Percentiles rank a stretch among this genome's conserved stretches.
These are phyloP conservation scores for Liparis tanakae DNA, from an alignment of 2,797 vertebrate species.

Conservation along the genomic window DNA sequence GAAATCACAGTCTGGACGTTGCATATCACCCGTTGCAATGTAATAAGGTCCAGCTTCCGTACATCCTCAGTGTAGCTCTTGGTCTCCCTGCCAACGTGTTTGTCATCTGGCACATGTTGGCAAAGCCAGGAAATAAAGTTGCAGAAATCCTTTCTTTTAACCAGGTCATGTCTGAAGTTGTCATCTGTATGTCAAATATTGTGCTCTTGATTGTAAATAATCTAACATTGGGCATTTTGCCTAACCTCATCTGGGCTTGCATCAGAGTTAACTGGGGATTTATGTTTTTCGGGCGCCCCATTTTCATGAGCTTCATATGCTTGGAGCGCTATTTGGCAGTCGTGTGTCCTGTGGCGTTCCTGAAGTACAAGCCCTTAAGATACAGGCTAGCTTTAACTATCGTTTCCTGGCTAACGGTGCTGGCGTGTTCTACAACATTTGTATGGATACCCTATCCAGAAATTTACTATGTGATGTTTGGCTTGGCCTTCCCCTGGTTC, in stretches of 20 bases:
- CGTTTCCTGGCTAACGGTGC: slow-evolving; percentile 3
- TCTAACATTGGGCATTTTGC: neutral
- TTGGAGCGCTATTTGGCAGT: slow-evolving; percentile 27
- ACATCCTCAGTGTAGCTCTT: slow-evolving; percentile 32
- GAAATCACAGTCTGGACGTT: slow-evolving; percentile 24
- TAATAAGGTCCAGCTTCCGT: slow-evolving; percentile 12
- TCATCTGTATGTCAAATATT: neutral
- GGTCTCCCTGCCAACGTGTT: slow-evolving; percentile 30
- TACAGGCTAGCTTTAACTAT: slow-evolving; percentile 6
- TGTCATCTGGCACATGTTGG: slow-evolving; percentile 41
- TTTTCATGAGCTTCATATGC: slow-evolving; percentile 11
- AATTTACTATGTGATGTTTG: neutral
- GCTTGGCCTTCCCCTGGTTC: neutral
- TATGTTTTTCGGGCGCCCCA: neutral
- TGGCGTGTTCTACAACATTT: neutral
- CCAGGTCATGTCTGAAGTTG: slow-evolving; percentile 29
- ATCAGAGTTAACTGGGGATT: neutral
- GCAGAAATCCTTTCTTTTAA: slow-evolving; percentile 28
- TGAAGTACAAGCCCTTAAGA: slow-evolving; percentile 26
- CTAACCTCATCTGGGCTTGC: neutral
- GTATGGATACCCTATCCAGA: neutral
- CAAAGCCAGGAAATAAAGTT: slow-evolving; percentile 21
- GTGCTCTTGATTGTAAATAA: neutral
- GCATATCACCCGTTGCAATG: neutral
- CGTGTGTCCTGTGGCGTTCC: slow-evolving; percentile 17